These are phyloP conservation scores for Octopus sinensis DNA, from an alignment of 1,140 invertebrate genomes.

Conservation along the genomic window DNA sequence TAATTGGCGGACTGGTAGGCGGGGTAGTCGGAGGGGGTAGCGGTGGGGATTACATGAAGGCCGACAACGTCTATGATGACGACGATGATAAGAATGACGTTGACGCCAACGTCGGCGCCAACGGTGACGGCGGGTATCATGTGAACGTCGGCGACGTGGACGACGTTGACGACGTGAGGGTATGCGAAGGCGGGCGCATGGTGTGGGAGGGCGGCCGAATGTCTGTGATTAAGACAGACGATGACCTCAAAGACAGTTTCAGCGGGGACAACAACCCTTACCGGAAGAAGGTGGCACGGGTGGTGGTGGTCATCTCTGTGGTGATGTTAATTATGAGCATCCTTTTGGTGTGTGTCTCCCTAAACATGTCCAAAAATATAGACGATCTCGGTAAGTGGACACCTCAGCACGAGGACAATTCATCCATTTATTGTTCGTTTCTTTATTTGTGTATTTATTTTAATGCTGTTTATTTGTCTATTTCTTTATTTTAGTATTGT, in stretches of 20 bases:
- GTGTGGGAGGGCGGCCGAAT: neutral
- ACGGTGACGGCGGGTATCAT: too few relatives aligned
- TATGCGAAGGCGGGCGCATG: neutral
- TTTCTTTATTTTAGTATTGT: too few relatives aligned
- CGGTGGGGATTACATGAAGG: too few relatives aligned
- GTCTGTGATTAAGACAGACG: neutral
- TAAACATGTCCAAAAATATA: slow-evolving; percentile 6
- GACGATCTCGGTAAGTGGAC: neutral
- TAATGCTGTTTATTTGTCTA: too few relatives aligned
- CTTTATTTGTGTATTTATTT: too few relatives aligned
- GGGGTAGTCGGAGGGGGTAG: too few relatives aligned
- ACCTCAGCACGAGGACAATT: too few relatives aligned
- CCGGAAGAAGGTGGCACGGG: neutral
- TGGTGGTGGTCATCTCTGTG: neutral
- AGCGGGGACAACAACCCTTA: neutral
- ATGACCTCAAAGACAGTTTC: neutral
- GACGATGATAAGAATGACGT: too few relatives aligned
- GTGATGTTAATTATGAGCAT: slow-evolving; percentile 3
- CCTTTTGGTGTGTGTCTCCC: neutral
- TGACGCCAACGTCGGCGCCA: too few relatives aligned
- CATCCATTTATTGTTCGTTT: too few relatives aligned
- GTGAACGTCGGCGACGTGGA: neutral
- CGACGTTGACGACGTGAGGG: neutral
- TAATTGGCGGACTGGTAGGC: too few relatives aligned
- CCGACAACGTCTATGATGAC: too few relatives aligned